A percentile compares a stretch with the other conserved stretches of the same genome.
Evolutionary conservation across 2,797 vertebrate species (phyloP).

Genomic region (Ibycter americanus): DNA sequence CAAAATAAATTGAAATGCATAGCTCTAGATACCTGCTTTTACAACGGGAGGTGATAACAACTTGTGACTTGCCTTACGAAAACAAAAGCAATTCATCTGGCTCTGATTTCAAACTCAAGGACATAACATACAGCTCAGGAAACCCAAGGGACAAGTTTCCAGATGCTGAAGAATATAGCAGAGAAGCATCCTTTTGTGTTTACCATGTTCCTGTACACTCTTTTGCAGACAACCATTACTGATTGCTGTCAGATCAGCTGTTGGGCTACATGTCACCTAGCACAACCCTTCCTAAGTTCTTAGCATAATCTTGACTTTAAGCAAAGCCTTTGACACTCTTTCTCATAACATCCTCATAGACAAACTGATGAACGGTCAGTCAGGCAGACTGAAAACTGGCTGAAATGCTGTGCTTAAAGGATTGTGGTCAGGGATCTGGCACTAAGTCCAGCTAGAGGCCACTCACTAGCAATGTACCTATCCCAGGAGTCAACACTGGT

Average conservation of each 20-base stretch:
- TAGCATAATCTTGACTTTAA: neutral
- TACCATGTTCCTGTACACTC: neutral
- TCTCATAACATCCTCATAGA: neutral
- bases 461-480: neutral
- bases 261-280: neutral
- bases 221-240: neutral
- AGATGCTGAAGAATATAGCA: neutral
- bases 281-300: neutral
- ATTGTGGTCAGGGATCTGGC: neutral
- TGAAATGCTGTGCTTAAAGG: neutral
- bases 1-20: neutral
- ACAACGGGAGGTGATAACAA: neutral
- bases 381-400: neutral
- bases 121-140: neutral
- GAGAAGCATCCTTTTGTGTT: neutral
- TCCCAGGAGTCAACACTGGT: neutral
- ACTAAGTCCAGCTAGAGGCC: neutral
- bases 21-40: rapidly evolving
- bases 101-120: neutral
- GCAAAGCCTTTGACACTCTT: neutral
- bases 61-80: neutral
- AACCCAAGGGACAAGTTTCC: neutral
- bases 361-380: neutral
- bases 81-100: neutral
- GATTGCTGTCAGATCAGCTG: neutral